Percentiles rank a stretch among this genome's conserved stretches.
Conservation (phyloP, 2,888 invertebrate species). For the Ochropacha duplaris region DNA sequence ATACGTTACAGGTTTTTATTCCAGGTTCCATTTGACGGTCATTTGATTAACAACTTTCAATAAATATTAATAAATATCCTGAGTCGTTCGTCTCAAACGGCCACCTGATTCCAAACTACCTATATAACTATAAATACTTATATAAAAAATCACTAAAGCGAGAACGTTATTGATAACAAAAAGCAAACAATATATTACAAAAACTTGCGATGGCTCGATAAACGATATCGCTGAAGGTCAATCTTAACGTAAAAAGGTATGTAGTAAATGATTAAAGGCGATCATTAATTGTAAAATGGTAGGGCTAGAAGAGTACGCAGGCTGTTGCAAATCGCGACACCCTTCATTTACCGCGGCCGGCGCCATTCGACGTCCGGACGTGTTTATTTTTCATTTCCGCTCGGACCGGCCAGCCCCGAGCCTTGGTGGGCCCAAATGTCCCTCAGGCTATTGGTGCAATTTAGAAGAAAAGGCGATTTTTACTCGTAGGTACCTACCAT, state of each 20-base stretch:
- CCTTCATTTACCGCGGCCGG: slow-evolving; percentile 71
- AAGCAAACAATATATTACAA: neutral
- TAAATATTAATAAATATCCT: no score
- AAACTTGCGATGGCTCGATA: no score
- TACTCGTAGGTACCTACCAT: no score
- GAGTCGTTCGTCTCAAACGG: no score
- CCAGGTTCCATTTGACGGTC: no score
- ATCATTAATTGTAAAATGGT: neutral
- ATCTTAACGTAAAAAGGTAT: neutral
- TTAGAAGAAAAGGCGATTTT: slow-evolving; percentile 7
- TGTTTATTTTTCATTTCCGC: slow-evolving; percentile 83
- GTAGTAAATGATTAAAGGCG: neutral
- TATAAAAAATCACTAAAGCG: no score
- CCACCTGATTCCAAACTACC: no score
- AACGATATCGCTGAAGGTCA: no score
- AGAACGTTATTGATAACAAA: no score
- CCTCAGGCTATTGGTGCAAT: slow-evolving; percentile 36
- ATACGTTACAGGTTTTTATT: no score
- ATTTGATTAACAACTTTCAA: no score
- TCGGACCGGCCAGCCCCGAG: slow-evolving; percentile 49
- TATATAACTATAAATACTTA: no score
- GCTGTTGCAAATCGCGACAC: slow-evolving; percentile 36
- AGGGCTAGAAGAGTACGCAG: neutral
- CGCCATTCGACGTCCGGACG: slow-evolving; percentile 70
- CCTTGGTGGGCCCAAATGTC: neutral